phyloP scores from a whole-genome alignment of 1,140 invertebrate genomes.

The Drosophila prosaltans region DNA sequence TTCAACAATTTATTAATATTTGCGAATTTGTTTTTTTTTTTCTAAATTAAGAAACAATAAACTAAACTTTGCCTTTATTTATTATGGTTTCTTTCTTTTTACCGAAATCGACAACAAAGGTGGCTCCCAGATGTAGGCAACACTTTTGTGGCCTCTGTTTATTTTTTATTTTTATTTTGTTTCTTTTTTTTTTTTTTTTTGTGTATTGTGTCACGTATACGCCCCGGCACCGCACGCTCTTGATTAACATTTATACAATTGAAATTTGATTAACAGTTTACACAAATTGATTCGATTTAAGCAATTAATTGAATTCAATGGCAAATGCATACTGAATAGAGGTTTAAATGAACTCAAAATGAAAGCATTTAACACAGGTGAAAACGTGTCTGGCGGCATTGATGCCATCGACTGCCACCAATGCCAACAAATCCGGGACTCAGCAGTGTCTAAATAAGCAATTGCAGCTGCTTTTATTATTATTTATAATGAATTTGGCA shows the following conservation, averaged over 20 bases:
- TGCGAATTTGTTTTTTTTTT: too few species aligned
- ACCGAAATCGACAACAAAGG: neutral
- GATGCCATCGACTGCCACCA: neutral
- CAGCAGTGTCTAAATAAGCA: slow-evolving; percentile 5
- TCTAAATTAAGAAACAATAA: neutral
- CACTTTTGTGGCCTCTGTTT: neutral
- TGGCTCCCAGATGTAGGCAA: neutral
- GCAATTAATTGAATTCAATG: slow-evolving; percentile 22
- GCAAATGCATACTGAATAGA: slow-evolving; percentile 15
- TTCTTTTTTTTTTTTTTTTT: neutral
- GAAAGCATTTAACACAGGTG: slow-evolving; percentile 8
- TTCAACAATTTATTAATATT: too few species aligned
- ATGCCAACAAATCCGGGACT: neutral
- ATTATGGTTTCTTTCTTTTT: neutral
- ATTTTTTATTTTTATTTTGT: neutral
- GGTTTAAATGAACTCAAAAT: slow-evolving; percentile 13
- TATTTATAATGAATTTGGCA: slow-evolving; percentile 71
- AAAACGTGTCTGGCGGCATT: neutral
- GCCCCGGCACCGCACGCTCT: neutral
- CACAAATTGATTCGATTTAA: slow-evolving; percentile 16
- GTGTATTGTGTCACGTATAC: neutral
- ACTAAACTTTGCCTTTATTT: neutral
- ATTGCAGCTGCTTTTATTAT: slow-evolving; percentile 60
- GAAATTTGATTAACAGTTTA: slow-evolving; percentile 20
- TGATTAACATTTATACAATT: slow-evolving; percentile 16